Evolutionary conservation across 1,140 invertebrate genomes (phyloP).

Genomic region (Tachypleus tridentatus): DNA sequence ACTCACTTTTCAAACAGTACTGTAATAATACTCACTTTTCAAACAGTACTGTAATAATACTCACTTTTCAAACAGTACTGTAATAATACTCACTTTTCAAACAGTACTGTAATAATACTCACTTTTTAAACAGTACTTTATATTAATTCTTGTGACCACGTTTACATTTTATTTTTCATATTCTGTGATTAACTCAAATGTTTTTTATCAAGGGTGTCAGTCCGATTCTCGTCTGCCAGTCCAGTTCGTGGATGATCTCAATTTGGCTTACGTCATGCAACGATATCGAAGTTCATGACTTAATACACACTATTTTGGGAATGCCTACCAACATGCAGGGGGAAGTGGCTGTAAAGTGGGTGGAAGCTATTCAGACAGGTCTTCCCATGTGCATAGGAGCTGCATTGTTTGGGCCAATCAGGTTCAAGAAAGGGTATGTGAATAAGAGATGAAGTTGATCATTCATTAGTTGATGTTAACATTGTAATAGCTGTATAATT

Average conservation of each 20-base stretch:
- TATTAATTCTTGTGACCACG: no score
- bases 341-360: conserved; percentile 77
- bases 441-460: no score
- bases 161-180: no score
- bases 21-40: no score
- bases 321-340: conserved; percentile 96
- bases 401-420: conserved; percentile 57
- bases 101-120: no score
- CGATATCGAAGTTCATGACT: conserved; percentile 93
- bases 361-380: conserved; percentile 82
- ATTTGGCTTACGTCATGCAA: conserved; percentile 92
- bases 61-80: no score
- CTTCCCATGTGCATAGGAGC: conserved; percentile 82
- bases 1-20: no score
- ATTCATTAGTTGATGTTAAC: background rate
- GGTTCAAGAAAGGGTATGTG: background rate
- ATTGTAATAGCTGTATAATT: conserved; percentile 5
- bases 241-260: conserved; percentile 78
- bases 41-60: no score
- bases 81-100: no score
- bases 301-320: conserved; percentile 75
- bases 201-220: conserved; percentile 60
- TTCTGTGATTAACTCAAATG: conserved; percentile 5
- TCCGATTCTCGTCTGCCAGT: conserved; percentile 80
- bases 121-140: no score